Evolutionary conservation across 2,888 invertebrate species (phyloP), one percentile per base, ranked within the genome.

Genomic region (Halocaridina rubra): DNA sequence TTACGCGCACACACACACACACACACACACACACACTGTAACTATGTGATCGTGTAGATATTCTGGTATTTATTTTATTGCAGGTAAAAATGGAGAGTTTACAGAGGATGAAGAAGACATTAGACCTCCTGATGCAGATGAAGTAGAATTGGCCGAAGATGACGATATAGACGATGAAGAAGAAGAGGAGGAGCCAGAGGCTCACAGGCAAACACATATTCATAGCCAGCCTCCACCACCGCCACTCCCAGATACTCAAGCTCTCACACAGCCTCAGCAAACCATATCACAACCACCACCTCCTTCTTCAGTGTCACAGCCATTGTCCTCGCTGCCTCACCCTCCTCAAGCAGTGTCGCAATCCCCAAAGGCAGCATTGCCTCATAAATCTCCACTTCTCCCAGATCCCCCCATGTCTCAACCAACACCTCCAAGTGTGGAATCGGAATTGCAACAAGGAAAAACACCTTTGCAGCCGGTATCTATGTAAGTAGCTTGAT

Each of bases 81-180:
- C 29, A 85, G 85, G 77, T n/a, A 85, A 85, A 67, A 77, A 32
- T 72, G 81, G 77, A 57, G 85, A 85, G 22, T 80, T 78, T 72
- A 71, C 39, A 3, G 85, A 76, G 10, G 85, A 85, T 24, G 81
- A 85, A 29, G 84, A 85, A 24, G 81, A 78, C 19, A 75, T 80
- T 5, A 32, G 67, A 10, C 30, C 53, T 2, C 29, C 32, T 24
- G 75, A 75, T n/a, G 77, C 32, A 32, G 75, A 75, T n/a, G 77
- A 76, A 33, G 74, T 75, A 30, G 80, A 74, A 22, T 72, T 84
- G 78, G 74, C 80, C 0, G 86, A 86, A 53, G 82, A 86, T 3
- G 86, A 85, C 19, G 81, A 84, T 8, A 78, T 74, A 1, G 82
- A 82, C 27, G 81, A 59, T n/a, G 78, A 79, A 7, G 79, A 79